Evolutionary conservation across 2,888 invertebrate genomes (phyloP), one percentile per base, ranked within the genome.

Genomic region (Branchipolynoe longqiensis): DNA sequence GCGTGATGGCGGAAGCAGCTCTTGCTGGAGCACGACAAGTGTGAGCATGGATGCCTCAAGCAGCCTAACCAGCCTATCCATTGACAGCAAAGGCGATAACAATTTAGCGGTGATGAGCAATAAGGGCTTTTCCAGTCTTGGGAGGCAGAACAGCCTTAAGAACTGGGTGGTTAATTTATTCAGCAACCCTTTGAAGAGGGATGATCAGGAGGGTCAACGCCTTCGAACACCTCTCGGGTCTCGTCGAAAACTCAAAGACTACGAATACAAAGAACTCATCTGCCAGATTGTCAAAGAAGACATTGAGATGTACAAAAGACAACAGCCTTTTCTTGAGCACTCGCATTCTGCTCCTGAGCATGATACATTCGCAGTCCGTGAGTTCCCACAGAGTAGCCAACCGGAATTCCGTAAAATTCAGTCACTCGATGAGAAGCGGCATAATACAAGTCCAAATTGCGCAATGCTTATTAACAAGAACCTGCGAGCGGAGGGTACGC

Each of bases 321-420:
- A 82, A 28, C 41, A 41, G 40, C 84, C 84, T n/a, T 28, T 74
- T 1, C 41, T 85, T 22, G 85, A 87, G 28, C 84, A 85, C 36
- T 84, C 81, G 6, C 22, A 84, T 31, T 85, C 87, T 14, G 69
- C 69, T 14, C 73, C 84, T 12, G 58, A 58, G 25, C 41, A 33
- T 3, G 86, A 86, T 38, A 62, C 58, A 8, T 88, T 88, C 83
- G 88, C 87, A 8, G 87, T 88, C 33, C 62, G 88, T 0, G 87
- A 88, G 56, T 88, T 88, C 73, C 88, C 88, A 12, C 78, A 82
- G n/a, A 88, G 88, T 64, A 84, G 85, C 62, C 84, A 85, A 36
- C 82, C 83, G 2, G 38, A 25, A 48, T 22, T 82, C 31, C 28
- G 38, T 36, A 62, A 62, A 25, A 36, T 59, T 12, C 54, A 33